phyloP scores from a whole-genome alignment of 2,113 vertebrate species.

The Pelodiscus sinensis region DNA sequence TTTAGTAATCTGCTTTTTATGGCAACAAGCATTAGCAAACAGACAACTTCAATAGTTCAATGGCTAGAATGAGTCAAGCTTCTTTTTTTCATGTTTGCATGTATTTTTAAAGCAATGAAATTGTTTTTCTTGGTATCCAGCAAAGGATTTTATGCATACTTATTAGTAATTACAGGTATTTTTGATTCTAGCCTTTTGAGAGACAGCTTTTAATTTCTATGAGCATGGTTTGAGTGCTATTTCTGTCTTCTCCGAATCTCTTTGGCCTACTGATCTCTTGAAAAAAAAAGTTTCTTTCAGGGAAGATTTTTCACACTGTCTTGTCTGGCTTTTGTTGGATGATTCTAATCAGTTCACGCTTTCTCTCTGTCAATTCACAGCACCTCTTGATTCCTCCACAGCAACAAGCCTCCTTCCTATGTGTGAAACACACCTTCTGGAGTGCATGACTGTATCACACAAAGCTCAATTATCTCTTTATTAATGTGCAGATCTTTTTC shows the following conservation, averaged over 20 bases:
- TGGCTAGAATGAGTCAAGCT: not conserved
- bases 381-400: not conserved
- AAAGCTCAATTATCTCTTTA: not conserved
- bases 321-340: not conserved
- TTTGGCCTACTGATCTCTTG: constrained; percentile 4
- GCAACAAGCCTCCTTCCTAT: not conserved
- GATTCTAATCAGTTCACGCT: not conserved
- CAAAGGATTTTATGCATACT: not conserved
- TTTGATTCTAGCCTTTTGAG: not conserved
- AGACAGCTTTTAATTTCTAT: not conserved
- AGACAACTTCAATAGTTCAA: not conserved
- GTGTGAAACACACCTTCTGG: not conserved
- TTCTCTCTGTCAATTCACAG: not conserved
- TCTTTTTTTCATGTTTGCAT: not conserved
- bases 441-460: not conserved
- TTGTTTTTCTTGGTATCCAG: not conserved
- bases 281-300: not conserved
- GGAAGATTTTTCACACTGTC: not conserved
- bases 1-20: not conserved
- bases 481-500: not conserved
- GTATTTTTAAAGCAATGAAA: not conserved
- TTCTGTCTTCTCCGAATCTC: not conserved
- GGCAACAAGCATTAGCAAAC: not conserved
- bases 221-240: not conserved
- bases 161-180: not conserved